Percentiles rank a stretch among this genome's conserved stretches.
These are phyloP conservation scores for Gastrophysa polygoni DNA, from an alignment of 2,888 invertebrate genomes.

Conservation along the genomic window DNA sequence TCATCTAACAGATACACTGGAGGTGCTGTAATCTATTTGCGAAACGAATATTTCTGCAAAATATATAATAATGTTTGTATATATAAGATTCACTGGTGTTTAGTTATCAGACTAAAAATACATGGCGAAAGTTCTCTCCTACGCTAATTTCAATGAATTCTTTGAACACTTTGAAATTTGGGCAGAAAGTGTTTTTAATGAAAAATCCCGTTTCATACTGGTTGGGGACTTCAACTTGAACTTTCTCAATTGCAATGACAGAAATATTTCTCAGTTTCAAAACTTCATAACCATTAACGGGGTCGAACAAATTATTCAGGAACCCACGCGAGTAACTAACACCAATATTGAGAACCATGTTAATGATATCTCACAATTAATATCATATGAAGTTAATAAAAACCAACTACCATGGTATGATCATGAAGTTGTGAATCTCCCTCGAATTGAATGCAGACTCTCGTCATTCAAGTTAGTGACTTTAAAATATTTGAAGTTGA, in stretches of 20 bases:
- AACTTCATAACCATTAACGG: neutral
- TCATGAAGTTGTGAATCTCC: no score
- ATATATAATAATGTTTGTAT: neutral
- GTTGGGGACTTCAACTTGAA: neutral
- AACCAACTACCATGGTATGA: no score
- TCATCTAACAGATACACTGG: no score
- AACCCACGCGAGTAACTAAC: neutral
- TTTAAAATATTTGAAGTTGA: no score
- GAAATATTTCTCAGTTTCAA: neutral
- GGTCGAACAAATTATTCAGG: neutral
- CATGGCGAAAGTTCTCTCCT: neutral
- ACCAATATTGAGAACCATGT: no score
- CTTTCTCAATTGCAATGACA: neutral
- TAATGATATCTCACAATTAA: no score
- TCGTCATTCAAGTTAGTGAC: no score
- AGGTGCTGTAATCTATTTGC: constrained; percentile 1
- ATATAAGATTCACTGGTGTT: no score
- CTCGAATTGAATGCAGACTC: no score
- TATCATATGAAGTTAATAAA: no score
- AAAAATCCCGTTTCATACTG: neutral
- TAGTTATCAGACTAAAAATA: no score
- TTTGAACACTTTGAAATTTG: no score
- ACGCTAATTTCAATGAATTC: neutral
- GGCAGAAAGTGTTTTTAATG: constrained; percentile 2
- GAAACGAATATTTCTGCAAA: neutral